A percentile compares a stretch with the other conserved stretches of the same genome.
Evolutionary conservation across 2,113 vertebrate genomes (phyloP).

Genomic region (Serilophus lunatus): DNA sequence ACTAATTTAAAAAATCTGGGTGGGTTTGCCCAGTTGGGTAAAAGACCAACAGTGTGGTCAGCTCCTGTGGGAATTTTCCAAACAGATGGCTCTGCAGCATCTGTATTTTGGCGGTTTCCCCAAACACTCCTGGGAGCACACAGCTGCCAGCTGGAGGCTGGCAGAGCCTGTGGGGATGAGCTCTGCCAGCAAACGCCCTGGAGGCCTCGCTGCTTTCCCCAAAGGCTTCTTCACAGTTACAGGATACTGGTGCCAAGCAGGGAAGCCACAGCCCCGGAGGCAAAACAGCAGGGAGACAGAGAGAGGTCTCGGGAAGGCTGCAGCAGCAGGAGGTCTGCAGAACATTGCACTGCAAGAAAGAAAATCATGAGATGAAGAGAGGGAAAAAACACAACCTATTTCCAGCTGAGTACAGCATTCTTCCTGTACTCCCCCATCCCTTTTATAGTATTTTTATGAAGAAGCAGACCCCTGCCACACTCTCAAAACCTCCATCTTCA

Average conservation of each 20-base stretch:
- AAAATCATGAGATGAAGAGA: not conserved
- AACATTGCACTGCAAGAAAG: not conserved
- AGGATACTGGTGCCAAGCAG: not conserved
- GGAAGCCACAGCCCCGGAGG: not conserved
- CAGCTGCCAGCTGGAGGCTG: slow-evolving; percentile 18
- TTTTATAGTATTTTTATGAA: not conserved
- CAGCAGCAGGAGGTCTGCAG: not conserved
- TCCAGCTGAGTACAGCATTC: not conserved
- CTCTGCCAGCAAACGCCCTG: not conserved
- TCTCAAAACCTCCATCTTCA: not conserved
- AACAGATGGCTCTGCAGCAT: not conserved
- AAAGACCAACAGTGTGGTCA: not conserved
- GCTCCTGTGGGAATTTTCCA: not conserved
- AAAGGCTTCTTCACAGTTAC: not conserved
- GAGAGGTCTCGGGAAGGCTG: not conserved
- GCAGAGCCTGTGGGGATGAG: not conserved
- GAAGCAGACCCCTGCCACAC: not conserved
- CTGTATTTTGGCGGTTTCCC: slow-evolving; percentile 2
- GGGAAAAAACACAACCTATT: rapidly evolving
- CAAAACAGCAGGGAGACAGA: not conserved
- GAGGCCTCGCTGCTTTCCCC: not conserved
- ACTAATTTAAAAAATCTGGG: not conserved
- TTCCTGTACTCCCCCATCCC: not conserved
- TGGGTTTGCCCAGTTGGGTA: not conserved
- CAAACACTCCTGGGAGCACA: not conserved